Conservation (phyloP, 2,113 vertebrate species). For the Apaloderma vittatum region DNA sequence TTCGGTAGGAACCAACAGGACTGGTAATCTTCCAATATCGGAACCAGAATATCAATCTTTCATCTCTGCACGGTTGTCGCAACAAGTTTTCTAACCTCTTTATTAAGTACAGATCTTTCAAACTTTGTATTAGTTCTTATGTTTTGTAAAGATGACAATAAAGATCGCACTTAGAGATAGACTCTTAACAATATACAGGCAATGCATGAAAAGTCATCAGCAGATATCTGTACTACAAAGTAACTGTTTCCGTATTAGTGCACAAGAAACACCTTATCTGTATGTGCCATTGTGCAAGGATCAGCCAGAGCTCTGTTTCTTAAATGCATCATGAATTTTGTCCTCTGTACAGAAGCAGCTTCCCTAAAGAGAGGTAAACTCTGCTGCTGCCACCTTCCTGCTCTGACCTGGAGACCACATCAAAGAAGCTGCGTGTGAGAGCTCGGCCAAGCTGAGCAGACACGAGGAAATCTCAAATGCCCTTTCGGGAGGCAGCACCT, state of each 20-base stretch:
- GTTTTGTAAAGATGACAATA: background rate
- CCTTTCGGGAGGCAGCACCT: rapidly evolving
- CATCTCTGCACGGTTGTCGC: background rate
- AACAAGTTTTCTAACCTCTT: background rate
- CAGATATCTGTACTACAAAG: background rate
- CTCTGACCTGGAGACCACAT: background rate
- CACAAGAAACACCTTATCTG: background rate
- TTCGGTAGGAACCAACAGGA: background rate
- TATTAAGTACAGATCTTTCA: background rate
- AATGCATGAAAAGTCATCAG: background rate
- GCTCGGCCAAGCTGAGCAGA: rapidly evolving
- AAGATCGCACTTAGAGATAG: background rate
- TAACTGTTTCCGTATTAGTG: background rate
- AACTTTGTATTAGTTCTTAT: background rate
- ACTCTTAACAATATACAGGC: background rate
- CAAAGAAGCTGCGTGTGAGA: background rate
- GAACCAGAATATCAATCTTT: background rate
- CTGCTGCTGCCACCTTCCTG: background rate
- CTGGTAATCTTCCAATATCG: background rate
- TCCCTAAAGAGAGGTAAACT: background rate
- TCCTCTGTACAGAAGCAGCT: background rate
- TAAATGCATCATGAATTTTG: background rate
- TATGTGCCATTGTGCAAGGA: no score
- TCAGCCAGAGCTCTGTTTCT: background rate
- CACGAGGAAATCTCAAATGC: background rate